Conservation (phyloP, 2,113 vertebrate genomes). For the Pedetes capensis region DNA sequence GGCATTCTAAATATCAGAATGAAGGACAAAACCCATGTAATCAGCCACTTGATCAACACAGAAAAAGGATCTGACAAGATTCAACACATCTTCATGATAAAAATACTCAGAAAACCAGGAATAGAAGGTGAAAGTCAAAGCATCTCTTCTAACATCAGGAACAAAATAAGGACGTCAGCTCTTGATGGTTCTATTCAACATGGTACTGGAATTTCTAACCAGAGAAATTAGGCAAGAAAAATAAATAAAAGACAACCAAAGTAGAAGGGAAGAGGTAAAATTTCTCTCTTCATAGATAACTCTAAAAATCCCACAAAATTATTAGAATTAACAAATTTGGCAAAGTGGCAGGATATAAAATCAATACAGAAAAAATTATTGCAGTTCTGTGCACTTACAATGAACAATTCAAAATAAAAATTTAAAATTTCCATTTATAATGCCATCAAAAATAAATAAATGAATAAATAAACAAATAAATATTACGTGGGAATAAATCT, state of each 20-base stretch:
- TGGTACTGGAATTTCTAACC: not conserved
- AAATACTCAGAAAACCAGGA: too few species aligned
- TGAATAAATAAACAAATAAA: too few species aligned
- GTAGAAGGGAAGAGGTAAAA: not conserved
- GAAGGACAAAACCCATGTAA: not conserved
- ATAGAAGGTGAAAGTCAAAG: too few species aligned
- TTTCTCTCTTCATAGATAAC: not conserved
- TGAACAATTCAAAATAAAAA: not conserved
- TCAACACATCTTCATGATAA: not conserved
- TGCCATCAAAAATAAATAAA: too few species aligned
- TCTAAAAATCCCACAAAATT: not conserved
- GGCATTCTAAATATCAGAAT: not conserved
- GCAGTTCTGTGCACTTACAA: not conserved
- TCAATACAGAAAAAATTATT: not conserved
- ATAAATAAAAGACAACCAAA: not conserved
- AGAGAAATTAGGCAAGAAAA: not conserved
- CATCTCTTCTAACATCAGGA: too few species aligned
- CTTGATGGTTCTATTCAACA: not conserved
- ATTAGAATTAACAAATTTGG: not conserved
- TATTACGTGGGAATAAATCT: too few species aligned
- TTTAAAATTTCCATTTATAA: not conserved
- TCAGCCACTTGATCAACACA: not conserved
- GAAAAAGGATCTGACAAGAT: not conserved
- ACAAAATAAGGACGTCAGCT: too few species aligned
- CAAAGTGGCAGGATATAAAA: not conserved